phyloP scores from a whole-genome alignment of 2,113 vertebrate genomes.

The Pholis gunnellus region DNA sequence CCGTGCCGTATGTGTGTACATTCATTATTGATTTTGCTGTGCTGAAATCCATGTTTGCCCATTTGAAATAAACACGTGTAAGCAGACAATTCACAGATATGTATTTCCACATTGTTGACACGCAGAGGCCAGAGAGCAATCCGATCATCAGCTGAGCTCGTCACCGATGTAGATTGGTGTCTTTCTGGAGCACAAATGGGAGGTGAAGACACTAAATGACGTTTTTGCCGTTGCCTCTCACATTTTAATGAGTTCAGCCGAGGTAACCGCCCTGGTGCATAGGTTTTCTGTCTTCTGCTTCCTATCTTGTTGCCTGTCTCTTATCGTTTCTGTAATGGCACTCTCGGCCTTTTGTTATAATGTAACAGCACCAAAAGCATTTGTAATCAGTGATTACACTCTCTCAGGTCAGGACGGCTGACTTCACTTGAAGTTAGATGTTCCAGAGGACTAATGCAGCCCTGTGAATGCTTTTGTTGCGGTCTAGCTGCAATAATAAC shows the following conservation, averaged over 20 bases:
- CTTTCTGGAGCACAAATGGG: conserved; percentile 42
- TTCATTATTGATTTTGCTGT: conserved; percentile 67
- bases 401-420: conserved; percentile 61
- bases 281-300: conserved; percentile 26
- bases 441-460: conserved; percentile 69
- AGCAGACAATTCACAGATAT: conserved; percentile 47
- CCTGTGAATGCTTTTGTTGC: conserved; percentile 70
- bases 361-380: conserved; percentile 43
- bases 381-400: conserved; percentile 73
- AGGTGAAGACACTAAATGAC: conserved; percentile 49
- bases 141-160: conserved; percentile 23
- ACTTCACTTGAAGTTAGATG: conserved; percentile 71
- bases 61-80: conserved; percentile 56
- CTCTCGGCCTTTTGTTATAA: conserved; percentile 44
- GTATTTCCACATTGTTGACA: conserved; percentile 30
- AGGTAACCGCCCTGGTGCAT: conserved; percentile 31
- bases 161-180: conserved; percentile 21
- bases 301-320: conserved; percentile 44
- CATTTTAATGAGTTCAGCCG: conserved; percentile 65
- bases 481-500: conserved; percentile 68
- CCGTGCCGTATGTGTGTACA: conserved; percentile 23
- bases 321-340: conserved; percentile 51
- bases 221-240: conserved; percentile 40
- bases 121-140: conserved; percentile 23
- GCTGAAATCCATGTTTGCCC: conserved; percentile 49